Conservation (phyloP, 2,888 invertebrate genomes). For the Psococerastis gibbosa region DNA sequence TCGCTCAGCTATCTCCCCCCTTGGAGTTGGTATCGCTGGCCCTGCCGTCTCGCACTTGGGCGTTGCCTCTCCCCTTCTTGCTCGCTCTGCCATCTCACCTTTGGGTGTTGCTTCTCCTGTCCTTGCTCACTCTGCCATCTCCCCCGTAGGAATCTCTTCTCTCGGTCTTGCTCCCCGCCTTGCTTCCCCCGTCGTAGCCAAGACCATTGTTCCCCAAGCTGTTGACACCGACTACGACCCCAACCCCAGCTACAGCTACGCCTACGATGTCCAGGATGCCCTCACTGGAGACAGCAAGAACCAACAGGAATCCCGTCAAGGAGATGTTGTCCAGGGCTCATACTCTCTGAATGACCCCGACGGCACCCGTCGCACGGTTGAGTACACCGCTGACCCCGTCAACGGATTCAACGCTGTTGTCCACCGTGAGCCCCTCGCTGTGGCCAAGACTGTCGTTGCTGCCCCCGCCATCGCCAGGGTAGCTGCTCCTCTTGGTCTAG, state of each 20-base stretch:
- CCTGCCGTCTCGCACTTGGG: background rate
- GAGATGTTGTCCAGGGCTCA: background rate
- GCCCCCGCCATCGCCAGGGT: background rate
- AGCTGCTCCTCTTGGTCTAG: constrained; percentile 2
- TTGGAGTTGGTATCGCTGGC: background rate
- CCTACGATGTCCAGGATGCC: background rate
- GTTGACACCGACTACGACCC: constrained; percentile 3
- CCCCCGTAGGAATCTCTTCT: background rate
- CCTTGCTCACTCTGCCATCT: background rate
- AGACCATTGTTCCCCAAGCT: constrained; percentile 8
- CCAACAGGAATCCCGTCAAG: background rate
- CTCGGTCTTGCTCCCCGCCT: background rate
- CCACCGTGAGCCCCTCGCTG: background rate
- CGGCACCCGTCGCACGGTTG: background rate
- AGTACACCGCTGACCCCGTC: background rate
- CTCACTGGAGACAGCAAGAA: background rate
- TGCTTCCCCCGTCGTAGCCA: constrained; percentile 7
- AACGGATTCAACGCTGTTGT: background rate
- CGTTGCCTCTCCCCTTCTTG: background rate
- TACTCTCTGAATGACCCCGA: background rate
- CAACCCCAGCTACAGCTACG: background rate
- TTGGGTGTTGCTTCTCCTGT: background rate
- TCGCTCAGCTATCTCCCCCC: background rate
- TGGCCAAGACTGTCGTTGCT: background rate
- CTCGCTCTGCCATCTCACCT: background rate